phyloP scores from a whole-genome alignment of 2,888 invertebrate species.

The Lasioglossum vierecki region DNA sequence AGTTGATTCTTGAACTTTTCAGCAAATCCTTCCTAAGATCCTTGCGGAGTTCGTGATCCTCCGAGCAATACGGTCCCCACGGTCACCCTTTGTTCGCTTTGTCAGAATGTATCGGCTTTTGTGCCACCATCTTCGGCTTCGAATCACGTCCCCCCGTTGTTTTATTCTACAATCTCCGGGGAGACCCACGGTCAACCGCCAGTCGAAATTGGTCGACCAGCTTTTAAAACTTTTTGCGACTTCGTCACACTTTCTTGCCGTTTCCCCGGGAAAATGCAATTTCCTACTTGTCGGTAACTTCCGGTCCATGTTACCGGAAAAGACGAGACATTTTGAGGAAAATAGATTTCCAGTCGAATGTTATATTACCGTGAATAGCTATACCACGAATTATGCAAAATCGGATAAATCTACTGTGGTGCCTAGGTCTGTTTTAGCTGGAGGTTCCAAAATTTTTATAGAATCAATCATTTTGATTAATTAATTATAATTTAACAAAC shows the following conservation, averaged over 20 bases:
- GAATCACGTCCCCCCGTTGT: conserved; percentile 37
- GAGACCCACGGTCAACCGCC: conserved; percentile 42
- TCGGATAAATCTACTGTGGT: neutral
- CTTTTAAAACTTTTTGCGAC: conserved; percentile 42
- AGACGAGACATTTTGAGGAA: neutral
- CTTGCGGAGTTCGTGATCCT: conserved; percentile 52
- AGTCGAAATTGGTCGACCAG: conserved; percentile 46
- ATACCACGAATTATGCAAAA: neutral
- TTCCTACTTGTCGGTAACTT: neutral
- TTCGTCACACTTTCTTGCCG: conserved; percentile 30
- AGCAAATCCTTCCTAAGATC: conserved; percentile 50
- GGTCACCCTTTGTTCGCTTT: conserved; percentile 63
- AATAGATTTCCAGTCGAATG: neutral
- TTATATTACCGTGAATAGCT: neutral
- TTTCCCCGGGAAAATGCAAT: conserved; percentile 16
- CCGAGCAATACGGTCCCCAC: conserved; percentile 48
- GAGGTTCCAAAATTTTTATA: no score
- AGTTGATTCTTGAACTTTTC: conserved; percentile 44
- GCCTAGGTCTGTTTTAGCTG: no score
- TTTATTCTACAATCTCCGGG: conserved; percentile 43
- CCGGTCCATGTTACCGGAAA: neutral
- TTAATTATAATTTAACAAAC: no score
- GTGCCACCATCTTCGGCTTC: conserved; percentile 61
- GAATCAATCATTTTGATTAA: no score
- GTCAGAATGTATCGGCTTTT: conserved; percentile 44